Base-by-base conservation (phyloP, 2,888 invertebrate genomes). In the Torymus aiolomorphi region DNA sequence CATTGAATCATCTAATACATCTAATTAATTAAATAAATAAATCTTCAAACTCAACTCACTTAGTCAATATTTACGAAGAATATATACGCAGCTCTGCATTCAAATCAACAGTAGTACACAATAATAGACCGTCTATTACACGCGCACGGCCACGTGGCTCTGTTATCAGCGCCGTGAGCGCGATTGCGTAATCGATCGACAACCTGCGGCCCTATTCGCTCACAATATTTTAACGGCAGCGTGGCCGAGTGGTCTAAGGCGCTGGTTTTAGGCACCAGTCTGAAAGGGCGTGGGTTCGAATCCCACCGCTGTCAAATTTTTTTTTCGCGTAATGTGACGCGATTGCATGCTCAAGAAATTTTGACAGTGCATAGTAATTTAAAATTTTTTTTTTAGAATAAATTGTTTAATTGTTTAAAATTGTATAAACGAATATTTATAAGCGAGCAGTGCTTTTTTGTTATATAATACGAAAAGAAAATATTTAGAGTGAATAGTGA, bases 181-280 rank as follows among this genome's bases (percentile, higher is more conserved):
- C 2, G 11, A 31, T 54, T 67, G n/a, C 54, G 24, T 20, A 54
- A 54, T 54, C 54, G 8, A 54, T 54, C 51, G 67, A 54, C 24
- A n/a, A 54, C 24, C 54, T 67, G 24, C 67, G 24, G 67, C 52
- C 52, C 4, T 1, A 10, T 54, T 14, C 24, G 14, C n/a, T 24
- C 18, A 0, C 18, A n/a, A 24, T n/a, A 54, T 54, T 67, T 57
- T 49, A 57, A 16, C 24, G 18, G 91, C 91, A 92, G 92, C 91
- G 92, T 93, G 92, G 92, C 92, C 92, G 92, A 92, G 92, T 91
- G 92, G 92, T 93, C 92, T 92, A 92, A 92, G 92, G 92, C 92
- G 92, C 92, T 92, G 92, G 92, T 92, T 93, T 92, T 92, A 92
- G 92, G 92, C 92, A 92, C 92, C 92, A 92, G 92, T 92, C 92